Percentiles rank a stretch among this genome's conserved stretches.
Conservation (phyloP, 2,888 invertebrate genomes). For the Lithophane semibrunnea region DNA sequence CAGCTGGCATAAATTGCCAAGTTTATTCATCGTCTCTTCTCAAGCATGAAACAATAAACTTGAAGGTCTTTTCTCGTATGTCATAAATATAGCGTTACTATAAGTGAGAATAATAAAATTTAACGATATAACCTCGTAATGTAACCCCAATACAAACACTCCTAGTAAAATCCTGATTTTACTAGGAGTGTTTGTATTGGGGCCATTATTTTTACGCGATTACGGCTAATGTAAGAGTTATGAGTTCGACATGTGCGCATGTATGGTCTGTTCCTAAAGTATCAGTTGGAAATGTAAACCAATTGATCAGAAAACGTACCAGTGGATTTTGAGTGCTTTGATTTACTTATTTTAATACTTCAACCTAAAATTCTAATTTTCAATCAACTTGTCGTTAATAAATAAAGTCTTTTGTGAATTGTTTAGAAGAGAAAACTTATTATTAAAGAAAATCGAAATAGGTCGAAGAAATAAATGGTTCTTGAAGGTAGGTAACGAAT, state of each 20-base stretch:
- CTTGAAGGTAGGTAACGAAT: slow-evolving; percentile 17
- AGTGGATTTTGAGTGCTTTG: not conserved
- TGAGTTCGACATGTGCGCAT: not conserved
- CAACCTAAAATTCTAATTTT: not conserved
- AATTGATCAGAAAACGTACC: not conserved
- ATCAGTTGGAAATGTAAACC: not conserved
- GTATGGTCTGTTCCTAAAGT: not conserved
- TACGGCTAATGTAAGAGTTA: slow-evolving; percentile 41
- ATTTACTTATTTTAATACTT: not conserved
- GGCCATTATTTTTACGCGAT: slow-evolving; percentile 41
- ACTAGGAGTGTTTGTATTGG: slow-evolving; percentile 59
- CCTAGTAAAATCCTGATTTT: slow-evolving; percentile 70
- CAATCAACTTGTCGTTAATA: not conserved
- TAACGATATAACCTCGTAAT: slow-evolving; percentile 80
- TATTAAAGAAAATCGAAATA: slow-evolving; percentile 19
- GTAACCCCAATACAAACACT: too few species aligned
- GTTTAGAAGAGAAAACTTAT: slow-evolving; percentile 14
- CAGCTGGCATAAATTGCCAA: slow-evolving; percentile 81
- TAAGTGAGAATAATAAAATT: slow-evolving; percentile 85
- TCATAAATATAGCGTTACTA: slow-evolving; percentile 87
- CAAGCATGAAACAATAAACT: slow-evolving; percentile 86
- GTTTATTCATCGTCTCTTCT: slow-evolving; percentile 83
- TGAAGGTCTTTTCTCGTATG: slow-evolving; percentile 77
- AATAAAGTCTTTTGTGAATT: slow-evolving; percentile 8
- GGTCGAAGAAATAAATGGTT: slow-evolving; percentile 30